Conservation (phyloP, 2,113 vertebrate genomes). For the Struthidea cinerea region DNA sequence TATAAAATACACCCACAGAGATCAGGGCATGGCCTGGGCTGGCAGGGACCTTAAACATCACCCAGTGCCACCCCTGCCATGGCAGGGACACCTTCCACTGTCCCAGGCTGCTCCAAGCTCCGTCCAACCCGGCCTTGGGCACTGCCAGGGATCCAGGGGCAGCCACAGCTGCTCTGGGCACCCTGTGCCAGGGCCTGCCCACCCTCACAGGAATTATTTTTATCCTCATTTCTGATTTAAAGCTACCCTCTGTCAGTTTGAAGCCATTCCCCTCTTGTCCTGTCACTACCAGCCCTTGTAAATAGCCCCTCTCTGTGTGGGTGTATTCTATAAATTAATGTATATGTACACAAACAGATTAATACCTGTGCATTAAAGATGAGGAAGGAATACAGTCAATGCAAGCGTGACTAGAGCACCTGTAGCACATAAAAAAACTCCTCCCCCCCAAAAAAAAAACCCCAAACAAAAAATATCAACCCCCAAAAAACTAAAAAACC, state of each 20-base stretch:
- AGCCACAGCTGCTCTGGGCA: neutral
- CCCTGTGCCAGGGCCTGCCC: rapidly evolving
- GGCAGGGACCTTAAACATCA: neutral
- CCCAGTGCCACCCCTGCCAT: neutral
- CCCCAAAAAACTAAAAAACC: neutral
- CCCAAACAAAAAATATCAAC: neutral
- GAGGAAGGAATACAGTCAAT: neutral
- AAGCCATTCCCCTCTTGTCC: neutral
- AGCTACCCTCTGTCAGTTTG: neutral
- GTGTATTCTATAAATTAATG: neutral
- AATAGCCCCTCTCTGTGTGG: neutral
- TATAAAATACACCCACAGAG: neutral
- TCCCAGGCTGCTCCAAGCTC: neutral
- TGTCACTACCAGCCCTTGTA: neutral
- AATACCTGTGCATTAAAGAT: neutral
- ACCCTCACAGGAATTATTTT: neutral
- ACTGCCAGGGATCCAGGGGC: neutral
- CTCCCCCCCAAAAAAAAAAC: neutral
- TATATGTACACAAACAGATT: neutral
- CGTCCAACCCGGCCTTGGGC: neutral
- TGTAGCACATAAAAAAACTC: neutral
- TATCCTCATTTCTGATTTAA: neutral
- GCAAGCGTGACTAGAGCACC: neutral
- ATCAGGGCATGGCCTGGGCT: neutral
- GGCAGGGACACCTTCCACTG: neutral